phyloP scores from a whole-genome alignment of 2,888 invertebrate genomes.

The Mycalesis mineus region DNA sequence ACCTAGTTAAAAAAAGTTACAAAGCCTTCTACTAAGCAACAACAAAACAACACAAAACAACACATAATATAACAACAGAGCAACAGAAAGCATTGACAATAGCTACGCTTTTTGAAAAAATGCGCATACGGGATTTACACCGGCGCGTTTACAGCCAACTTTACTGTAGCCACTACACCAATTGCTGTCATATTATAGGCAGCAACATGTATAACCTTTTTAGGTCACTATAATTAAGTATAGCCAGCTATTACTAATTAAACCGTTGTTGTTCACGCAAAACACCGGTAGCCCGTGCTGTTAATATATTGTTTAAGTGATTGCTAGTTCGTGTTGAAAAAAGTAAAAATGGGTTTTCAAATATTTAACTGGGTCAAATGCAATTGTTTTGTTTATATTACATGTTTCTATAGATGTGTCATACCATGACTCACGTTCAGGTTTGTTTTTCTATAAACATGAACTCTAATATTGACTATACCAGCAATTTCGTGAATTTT shows the following conservation, averaged over 20 bases:
- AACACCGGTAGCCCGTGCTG: conserved; percentile 27
- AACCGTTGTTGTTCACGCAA: conserved; percentile 32
- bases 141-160: background rate
- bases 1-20: too few relatives aligned
- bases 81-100: too few relatives aligned
- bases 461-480: too few relatives aligned
- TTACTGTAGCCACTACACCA: background rate
- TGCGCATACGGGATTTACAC: background rate
- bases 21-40: too few relatives aligned
- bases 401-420: too few relatives aligned
- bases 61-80: too few relatives aligned
- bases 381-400: conserved; percentile 3
- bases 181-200: conserved; percentile 2
- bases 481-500: too few relatives aligned
- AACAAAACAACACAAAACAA: too few relatives aligned
- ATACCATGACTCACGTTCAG: too few relatives aligned
- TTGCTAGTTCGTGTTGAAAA: conserved; percentile 27
- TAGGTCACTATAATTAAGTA: conserved; percentile 46
- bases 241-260: conserved; percentile 36
- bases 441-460: too few relatives aligned
- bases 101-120: too few relatives aligned
- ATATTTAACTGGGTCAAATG: conserved; percentile 22
- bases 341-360: conserved; percentile 15
- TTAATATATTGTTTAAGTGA: conserved; percentile 20
- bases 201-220: conserved; percentile 36